Evolutionary conservation across 2,888 invertebrate species (phyloP).

Genomic region (Chaetogeoica ovagalla): DNA sequence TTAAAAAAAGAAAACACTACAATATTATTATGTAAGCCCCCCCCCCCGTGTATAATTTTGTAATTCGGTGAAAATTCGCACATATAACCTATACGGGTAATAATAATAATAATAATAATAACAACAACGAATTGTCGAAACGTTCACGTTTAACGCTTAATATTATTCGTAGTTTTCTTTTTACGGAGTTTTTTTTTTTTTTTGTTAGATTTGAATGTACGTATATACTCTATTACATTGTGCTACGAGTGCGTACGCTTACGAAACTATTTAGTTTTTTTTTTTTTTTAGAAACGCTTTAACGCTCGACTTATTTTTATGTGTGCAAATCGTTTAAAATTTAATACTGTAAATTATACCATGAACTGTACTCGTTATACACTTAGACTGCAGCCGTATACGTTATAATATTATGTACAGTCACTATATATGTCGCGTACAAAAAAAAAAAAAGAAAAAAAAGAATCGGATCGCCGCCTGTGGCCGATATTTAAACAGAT

Average conservation of each 20-base stretch:
- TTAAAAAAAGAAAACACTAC: neutral
- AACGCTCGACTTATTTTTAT: constrained; percentile 6
- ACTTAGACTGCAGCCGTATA: no score
- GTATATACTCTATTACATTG: neutral
- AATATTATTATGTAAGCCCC: neutral
- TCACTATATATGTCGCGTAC: no score
- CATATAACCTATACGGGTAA: no score
- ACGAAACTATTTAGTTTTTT: constrained; percentile 8
- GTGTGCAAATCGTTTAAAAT: constrained; percentile 8
- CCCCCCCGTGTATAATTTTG: neutral
- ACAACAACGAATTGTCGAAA: neutral
- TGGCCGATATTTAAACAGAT: no score
- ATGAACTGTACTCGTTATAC: neutral
- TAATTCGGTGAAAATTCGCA: neutral
- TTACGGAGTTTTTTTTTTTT: neutral
- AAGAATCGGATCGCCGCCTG: no score
- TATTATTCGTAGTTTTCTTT: neutral
- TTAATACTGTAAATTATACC: neutral
- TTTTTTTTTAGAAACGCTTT: constrained; percentile 10
- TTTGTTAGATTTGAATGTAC: neutral
- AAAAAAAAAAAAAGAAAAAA: no score
- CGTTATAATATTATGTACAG: no score
- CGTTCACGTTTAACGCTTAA: constrained; percentile 1
- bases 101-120: no score
- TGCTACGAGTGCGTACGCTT: neutral